A percentile compares a stretch with the other conserved stretches of the same genome.
Conservation (phyloP, 2,113 vertebrate species). For the Oryzias woworae region DNA sequence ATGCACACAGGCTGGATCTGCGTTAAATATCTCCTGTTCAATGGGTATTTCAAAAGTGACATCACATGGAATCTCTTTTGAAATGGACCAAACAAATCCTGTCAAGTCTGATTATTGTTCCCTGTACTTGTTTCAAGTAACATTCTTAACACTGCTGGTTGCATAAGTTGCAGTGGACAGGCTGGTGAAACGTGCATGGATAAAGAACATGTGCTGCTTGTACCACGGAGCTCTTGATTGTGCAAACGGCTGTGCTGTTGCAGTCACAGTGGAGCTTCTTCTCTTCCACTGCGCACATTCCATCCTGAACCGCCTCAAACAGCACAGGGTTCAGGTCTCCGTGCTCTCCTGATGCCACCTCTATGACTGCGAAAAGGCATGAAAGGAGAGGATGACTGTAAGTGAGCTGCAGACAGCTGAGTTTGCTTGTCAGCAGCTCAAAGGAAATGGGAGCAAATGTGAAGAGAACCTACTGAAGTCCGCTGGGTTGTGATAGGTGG, state of each 20-base stretch:
- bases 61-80: too few species aligned
- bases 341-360: constrained; percentile 95
- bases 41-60: too few species aligned
- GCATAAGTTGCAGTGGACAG: too few species aligned
- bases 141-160: too few species aligned
- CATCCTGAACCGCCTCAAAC: constrained; percentile 90
- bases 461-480: constrained; percentile 90
- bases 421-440: not conserved
- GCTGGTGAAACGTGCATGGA: too few species aligned
- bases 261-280: constrained; percentile 84
- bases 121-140: too few species aligned
- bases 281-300: constrained; percentile 84
- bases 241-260: constrained; percentile 72
- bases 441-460: not conserved
- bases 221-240: constrained; percentile 75
- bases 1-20: too few species aligned
- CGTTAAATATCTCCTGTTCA: too few species aligned
- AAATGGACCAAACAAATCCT: too few species aligned
- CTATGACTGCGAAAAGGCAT: constrained; percentile 84
- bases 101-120: too few species aligned
- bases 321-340: constrained; percentile 94
- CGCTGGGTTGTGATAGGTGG: constrained; percentile 97
- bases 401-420: not conserved
- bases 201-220: constrained; percentile 34
- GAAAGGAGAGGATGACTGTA: not conserved